Evolutionary conservation across 2,888 invertebrate genomes (phyloP).

Genomic region (Salpingus planirostris): DNA sequence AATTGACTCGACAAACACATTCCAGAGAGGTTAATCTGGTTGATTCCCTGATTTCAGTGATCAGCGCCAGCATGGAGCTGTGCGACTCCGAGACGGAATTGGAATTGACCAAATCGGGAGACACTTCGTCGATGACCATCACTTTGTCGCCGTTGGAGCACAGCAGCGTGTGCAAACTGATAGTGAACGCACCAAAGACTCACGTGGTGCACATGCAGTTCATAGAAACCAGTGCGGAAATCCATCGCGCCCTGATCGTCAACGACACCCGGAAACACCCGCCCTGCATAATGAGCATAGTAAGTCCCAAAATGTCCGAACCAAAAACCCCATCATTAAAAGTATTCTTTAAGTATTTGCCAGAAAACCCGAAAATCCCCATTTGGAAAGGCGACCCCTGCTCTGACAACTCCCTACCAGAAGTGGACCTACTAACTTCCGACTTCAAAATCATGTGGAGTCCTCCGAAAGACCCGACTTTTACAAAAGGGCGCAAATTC

Average conservation of each 20-base stretch:
- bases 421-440: constrained; percentile 27
- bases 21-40: too few relatives aligned
- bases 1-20: too few relatives aligned
- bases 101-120: constrained; percentile 18
- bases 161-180: constrained; percentile 21
- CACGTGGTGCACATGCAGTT: constrained; percentile 31
- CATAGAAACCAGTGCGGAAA: constrained; percentile 13
- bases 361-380: constrained; percentile 24
- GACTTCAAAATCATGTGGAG: constrained; percentile 29
- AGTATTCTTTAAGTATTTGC: constrained; percentile 23
- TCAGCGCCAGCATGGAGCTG: constrained; percentile 16
- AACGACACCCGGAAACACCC: constrained; percentile 12
- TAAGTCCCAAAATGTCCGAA: constrained; percentile 19
- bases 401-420: constrained; percentile 21
- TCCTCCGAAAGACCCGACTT: constrained; percentile 22
- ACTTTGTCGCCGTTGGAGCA: constrained; percentile 18
- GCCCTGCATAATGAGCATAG: constrained; percentile 28
- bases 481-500: constrained; percentile 23
- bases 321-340: constrained; percentile 1
- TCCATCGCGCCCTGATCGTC: constrained; percentile 9
- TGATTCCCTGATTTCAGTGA: constrained; percentile 17
- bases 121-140: constrained; percentile 22
- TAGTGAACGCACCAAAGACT: constrained; percentile 27
- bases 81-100: constrained; percentile 23
- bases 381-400: constrained; percentile 33